phyloP scores from a whole-genome alignment of 2,797 vertebrate genomes.

The Sciurus vulgaris region DNA sequence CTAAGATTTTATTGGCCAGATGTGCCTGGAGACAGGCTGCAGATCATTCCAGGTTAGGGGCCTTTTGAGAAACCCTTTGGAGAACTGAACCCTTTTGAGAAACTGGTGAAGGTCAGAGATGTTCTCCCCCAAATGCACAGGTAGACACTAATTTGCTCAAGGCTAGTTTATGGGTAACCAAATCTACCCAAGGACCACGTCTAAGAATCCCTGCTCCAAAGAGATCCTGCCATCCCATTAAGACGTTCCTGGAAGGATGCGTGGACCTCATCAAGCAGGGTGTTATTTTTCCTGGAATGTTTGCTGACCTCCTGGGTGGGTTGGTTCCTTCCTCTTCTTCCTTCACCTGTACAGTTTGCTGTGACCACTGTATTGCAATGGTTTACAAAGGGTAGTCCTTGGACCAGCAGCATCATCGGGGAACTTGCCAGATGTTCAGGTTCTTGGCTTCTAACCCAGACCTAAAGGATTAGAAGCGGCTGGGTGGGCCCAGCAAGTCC shows the following conservation, averaged over 20 bases:
- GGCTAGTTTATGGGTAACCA: not conserved
- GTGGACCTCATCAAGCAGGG: not conserved
- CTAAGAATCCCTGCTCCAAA: not conserved
- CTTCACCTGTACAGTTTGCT: not conserved
- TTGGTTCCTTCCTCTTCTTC: not conserved
- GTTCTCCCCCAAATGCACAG: not conserved
- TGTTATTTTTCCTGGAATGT: not conserved
- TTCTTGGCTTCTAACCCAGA: not conserved
- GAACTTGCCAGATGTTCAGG: not conserved
- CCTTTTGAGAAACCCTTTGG: not conserved
- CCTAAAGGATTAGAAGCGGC: not conserved
- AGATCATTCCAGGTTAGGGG: not conserved
- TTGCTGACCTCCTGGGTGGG: not conserved
- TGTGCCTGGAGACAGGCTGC: not conserved
- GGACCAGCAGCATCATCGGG: not conserved
- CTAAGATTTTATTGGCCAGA: not conserved
- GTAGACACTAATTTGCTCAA: not conserved
- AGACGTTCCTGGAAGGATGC: not conserved
- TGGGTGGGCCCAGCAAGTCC: not conserved
- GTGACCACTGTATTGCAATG: not conserved
- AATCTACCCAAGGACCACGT: not conserved
- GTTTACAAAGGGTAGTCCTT: not conserved
- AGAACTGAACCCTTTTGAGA: not conserved
- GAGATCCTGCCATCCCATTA: not conserved
- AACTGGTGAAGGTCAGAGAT: slow-evolving; percentile 15